phyloP scores from a whole-genome alignment of 2,113 vertebrate species.

The Psophia crepitans region DNA sequence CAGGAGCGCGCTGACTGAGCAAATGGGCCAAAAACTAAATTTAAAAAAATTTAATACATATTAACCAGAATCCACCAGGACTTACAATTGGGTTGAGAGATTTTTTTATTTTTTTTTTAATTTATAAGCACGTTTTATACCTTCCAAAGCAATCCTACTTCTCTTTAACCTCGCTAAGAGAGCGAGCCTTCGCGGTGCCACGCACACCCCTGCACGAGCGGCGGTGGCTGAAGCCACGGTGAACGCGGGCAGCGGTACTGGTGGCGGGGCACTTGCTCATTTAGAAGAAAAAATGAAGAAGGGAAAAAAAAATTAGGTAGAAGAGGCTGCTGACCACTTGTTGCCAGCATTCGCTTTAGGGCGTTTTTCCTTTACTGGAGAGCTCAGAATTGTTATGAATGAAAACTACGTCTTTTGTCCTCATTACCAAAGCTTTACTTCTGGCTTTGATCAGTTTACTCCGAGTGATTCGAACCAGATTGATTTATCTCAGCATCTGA shows the following conservation, averaged over 20 bases:
- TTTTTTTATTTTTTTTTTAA: background rate
- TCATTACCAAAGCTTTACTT: background rate
- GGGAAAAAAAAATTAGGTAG: background rate
- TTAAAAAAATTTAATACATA: rapidly evolving
- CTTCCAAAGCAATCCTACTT: background rate
- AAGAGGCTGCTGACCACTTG: background rate
- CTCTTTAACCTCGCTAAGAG: rapidly evolving
- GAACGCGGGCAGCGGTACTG: rapidly evolving
- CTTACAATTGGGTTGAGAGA: background rate
- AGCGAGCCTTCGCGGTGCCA: background rate
- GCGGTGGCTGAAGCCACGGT: background rate
- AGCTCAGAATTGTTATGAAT: background rate
- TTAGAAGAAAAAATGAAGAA: background rate
- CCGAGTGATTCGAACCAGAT: background rate
- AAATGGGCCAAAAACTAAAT: rapidly evolving
- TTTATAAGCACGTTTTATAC: background rate
- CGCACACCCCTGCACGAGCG: rapidly evolving
- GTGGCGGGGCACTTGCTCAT: rapidly evolving
- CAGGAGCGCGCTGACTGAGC: rapidly evolving
- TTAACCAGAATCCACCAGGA: background rate
- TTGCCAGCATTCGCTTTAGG: background rate
- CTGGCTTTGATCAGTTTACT: background rate
- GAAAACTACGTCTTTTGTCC: background rate
- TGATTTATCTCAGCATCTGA: background rate
- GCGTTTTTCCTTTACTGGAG: background rate